phyloP scores from a whole-genome alignment of 2,888 invertebrate species.

The Hermaeophaga mercurialis region DNA sequence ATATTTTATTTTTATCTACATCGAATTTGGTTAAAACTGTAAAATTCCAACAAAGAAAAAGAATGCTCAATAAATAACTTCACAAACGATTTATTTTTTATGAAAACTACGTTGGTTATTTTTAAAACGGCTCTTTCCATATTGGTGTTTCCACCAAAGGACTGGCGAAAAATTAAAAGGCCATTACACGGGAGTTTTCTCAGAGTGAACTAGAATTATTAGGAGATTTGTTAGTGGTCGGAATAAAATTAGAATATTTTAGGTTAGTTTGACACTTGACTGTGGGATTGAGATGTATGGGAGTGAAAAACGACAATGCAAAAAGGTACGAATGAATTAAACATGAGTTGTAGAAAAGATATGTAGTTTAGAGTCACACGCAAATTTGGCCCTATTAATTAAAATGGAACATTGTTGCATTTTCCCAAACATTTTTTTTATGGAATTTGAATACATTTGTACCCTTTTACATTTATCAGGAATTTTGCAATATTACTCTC shows the following conservation, averaged over 20 bases:
- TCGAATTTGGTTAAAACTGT: too few relatives aligned
- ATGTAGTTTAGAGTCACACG: conserved; percentile 14
- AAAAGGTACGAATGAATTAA: conserved; percentile 21
- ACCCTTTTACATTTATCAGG: too few relatives aligned
- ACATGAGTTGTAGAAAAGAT: conserved; percentile 8
- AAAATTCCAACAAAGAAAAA: too few relatives aligned
- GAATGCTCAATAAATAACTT: too few relatives aligned
- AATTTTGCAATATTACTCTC: too few relatives aligned
- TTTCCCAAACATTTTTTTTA: too few relatives aligned
- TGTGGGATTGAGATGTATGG: conserved; percentile 24
- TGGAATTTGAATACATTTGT: too few relatives aligned
- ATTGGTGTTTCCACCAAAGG: conserved; percentile 1
- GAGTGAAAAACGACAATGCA: conserved; percentile 21
- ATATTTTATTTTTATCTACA: too few relatives aligned
- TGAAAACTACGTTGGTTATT: too few relatives aligned
- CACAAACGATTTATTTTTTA: too few relatives aligned
- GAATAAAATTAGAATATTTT: conserved; percentile 31
- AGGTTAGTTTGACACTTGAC: conserved; percentile 23
- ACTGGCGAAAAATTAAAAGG: conserved; percentile 33
- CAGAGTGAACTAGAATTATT: conserved; percentile 27
- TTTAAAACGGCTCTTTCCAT: background rate
- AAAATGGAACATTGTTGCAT: background rate
- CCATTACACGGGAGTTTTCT: conserved; percentile 31
- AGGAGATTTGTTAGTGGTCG: conserved; percentile 25
- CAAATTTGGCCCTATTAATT: conserved; percentile 12